These are phyloP conservation scores for Meta bourneti DNA, from an alignment of 2,888 invertebrate genomes.

Conservation along the genomic window DNA sequence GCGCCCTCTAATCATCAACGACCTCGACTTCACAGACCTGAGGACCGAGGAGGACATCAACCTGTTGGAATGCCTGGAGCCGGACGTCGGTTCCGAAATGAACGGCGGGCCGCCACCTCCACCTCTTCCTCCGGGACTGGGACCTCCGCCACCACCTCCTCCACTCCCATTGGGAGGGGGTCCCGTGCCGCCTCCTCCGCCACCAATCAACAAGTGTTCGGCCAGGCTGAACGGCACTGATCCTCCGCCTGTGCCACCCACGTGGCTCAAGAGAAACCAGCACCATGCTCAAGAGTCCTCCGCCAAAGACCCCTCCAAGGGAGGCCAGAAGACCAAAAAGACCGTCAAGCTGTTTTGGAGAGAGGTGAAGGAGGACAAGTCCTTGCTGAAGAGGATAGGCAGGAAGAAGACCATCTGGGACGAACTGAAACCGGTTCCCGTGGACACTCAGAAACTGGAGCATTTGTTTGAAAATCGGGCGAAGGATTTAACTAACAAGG, in stretches of 20 bases:
- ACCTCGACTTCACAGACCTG: constrained; percentile 97
- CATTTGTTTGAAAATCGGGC: constrained; percentile 98
- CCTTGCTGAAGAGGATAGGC: constrained; percentile 78
- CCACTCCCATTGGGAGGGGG: constrained; percentile 45
- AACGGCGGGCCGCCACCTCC: constrained; percentile 64
- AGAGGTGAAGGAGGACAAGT: constrained; percentile 84
- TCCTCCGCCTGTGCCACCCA: constrained; percentile 35
- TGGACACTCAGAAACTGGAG: constrained; percentile 96
- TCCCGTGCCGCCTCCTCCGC: constrained; percentile 71
- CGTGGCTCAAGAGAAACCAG: constrained; percentile 68
- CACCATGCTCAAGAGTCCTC: constrained; percentile 4
- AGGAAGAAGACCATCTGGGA: constrained; percentile 88
- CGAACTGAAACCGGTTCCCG: constrained; percentile 89
- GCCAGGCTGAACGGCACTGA: constrained; percentile 1
- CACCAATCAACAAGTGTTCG: neutral
- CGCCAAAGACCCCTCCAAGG: neutral
- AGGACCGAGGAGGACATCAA: constrained; percentile 93
- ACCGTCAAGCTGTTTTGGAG: constrained; percentile 99
- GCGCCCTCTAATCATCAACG: constrained; percentile 89
- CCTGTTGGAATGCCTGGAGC: constrained; percentile 46
- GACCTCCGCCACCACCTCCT: constrained; percentile 76
- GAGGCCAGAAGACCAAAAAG: constrained; percentile 87
- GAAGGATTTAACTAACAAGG: constrained; percentile 85
- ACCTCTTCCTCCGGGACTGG: constrained; percentile 61
- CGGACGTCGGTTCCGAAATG: constrained; percentile 31